Evolutionary conservation across 2,113 vertebrate species (phyloP).

Genomic region (Arenaria interpres): DNA sequence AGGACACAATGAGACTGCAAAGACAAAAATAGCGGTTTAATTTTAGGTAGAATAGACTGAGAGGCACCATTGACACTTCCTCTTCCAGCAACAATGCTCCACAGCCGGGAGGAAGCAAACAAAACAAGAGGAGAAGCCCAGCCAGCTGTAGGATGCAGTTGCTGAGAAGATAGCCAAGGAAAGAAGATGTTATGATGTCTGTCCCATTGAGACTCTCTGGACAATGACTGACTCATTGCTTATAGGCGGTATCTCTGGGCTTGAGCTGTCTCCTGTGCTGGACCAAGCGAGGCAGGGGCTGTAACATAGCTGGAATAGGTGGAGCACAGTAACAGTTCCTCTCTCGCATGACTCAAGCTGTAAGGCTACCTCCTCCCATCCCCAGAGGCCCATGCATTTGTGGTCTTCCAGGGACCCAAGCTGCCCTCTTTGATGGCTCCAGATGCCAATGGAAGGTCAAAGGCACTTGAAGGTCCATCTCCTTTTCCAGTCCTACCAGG

Average conservation of each 20-base stretch:
- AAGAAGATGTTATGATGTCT: conserved; percentile 1
- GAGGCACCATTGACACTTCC: not conserved
- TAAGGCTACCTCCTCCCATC: conserved; percentile 30
- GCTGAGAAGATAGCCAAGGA: not conserved
- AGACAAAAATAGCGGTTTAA: conserved; percentile 9
- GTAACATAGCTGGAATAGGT: conserved; percentile 4
- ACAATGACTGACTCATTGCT: conserved; percentile 41
- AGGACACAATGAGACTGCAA: not conserved
- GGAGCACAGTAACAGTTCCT: conserved; percentile 42
- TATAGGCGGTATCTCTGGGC: not conserved
- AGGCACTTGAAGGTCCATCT: not conserved
- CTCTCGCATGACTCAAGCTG: conserved; percentile 15
- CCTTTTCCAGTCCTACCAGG: not conserved
- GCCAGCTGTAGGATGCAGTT: not conserved
- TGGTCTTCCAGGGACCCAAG: not conserved
- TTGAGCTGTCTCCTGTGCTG: not conserved
- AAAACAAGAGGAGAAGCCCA: not conserved
- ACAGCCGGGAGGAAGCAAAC: not conserved
- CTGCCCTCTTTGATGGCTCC: not conserved
- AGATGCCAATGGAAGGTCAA: not conserved
- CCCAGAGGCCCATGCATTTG: not conserved
- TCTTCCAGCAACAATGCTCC: not conserved
- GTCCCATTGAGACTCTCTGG: not conserved
- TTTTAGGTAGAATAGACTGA: conserved; percentile 45
- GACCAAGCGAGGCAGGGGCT: not conserved